These are phyloP conservation scores for Delphinus delphis DNA, from an alignment of 2,113 vertebrate species.

Conservation along the genomic window DNA sequence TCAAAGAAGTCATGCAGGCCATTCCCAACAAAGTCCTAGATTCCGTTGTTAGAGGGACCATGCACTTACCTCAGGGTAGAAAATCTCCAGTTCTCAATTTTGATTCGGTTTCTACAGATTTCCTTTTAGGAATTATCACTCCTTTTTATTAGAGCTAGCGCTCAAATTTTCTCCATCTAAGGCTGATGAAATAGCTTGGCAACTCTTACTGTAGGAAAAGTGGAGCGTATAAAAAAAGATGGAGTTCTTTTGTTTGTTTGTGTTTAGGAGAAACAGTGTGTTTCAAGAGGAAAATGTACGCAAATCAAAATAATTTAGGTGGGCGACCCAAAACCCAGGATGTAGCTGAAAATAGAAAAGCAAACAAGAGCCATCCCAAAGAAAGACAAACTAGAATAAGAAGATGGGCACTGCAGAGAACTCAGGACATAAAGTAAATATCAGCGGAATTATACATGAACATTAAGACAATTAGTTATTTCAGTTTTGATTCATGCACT, in stretches of 20 bases:
- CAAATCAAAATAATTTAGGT: not conserved
- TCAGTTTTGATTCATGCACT: not conserved
- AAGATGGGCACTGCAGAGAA: not conserved
- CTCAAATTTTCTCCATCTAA: not conserved
- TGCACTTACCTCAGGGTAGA: not conserved
- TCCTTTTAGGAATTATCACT: not conserved
- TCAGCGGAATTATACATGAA: conserved; percentile 1
- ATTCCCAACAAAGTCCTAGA: not conserved
- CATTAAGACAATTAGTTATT: not conserved
- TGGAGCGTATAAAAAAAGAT: not conserved
- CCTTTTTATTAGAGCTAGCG: not conserved
- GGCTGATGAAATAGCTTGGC: not conserved
- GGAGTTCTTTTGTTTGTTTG: not conserved
- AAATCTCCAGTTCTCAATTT: not conserved
- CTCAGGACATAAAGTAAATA: not conserved
- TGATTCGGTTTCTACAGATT: not conserved
- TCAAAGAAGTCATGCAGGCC: not conserved
- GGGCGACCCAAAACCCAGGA: not conserved
- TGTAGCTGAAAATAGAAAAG: not conserved
- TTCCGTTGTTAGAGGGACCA: not conserved
- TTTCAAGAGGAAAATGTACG: not conserved
- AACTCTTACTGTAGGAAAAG: not conserved
- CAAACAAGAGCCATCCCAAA: not conserved
- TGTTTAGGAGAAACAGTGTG: not conserved
- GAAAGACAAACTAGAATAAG: not conserved